Evolutionary conservation across 1,140 invertebrate species (phyloP), one percentile per base, ranked within the genome.

Genomic region (Drosophila fuyamai): DNA sequence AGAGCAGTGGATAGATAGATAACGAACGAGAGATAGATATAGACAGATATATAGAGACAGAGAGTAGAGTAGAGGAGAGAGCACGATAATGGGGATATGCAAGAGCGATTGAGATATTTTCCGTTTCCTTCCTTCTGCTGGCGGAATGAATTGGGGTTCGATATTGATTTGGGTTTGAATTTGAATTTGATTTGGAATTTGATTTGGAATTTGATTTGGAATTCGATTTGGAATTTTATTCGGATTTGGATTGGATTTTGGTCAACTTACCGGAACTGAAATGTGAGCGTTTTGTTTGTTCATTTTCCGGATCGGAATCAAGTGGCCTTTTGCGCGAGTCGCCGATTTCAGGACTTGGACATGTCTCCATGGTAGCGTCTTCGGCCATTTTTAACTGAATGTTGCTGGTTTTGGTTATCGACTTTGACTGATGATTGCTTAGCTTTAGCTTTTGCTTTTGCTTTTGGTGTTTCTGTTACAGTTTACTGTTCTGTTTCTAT

Each of bases 281-380:
- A 93, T 97, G 96, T 82, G 96, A 97, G 93, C 96, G 95, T 94
- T 97, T 97, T 75, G 96, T 96, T 90, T 96, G 95, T 90, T 96
- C 96, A 94, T 96, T 96, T 93, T 97, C 96, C 91, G 94, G 94
- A 93, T 97, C 96, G 89, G 95, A 95, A 94, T 97, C 96, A 88
- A 97, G 94, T 80, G 96, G 96, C 92, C 96, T 95, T 94, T 97
- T 97, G 93, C 96, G 94, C 90, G 95, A 95, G 93, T 96, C 95
- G 82, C 95, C 94, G 90, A 95, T 95, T 93, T 96, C 95, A 92
- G 95, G 95, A 93, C 95, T 95, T 91, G 95, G 95, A 94, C 95
- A 95, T 93, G 95, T 95, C 93, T 95, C 95, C 95, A 95, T 95
- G 93, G 95, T 95, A 93, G 95, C 95, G 93, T 95, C 95, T 92